phyloP scores from a whole-genome alignment of 2,113 vertebrate genomes.

The Steatornis caripensis region DNA sequence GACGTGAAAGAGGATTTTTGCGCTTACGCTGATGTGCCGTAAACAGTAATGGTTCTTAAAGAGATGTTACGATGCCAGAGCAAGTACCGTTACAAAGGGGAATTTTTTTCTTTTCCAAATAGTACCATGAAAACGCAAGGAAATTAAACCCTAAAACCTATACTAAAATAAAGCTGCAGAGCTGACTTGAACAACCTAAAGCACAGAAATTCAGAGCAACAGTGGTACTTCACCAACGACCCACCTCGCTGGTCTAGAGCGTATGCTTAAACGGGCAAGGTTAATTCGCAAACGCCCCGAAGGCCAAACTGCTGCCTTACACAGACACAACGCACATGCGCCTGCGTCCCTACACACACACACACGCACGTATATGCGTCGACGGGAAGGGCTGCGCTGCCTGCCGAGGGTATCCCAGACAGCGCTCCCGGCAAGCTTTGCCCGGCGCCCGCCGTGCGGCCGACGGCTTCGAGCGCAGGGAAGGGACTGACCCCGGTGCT shows the following conservation, averaged over 20 bases:
- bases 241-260: not conserved
- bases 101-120: not conserved
- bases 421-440: no score
- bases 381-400: not conserved
- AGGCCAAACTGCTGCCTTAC: not conserved
- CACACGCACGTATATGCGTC: no score
- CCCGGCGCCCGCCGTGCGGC: no score
- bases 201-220: not conserved
- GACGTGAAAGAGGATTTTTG: not conserved
- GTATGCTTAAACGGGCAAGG: not conserved
- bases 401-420: no score
- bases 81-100: not conserved
- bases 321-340: fast-evolving
- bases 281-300: not conserved
- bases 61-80: not conserved
- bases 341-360: fast-evolving
- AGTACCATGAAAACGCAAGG: not conserved
- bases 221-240: not conserved
- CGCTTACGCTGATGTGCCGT: not conserved
- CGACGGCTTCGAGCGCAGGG: no score
- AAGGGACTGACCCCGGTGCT: fast-evolving
- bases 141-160: not conserved
- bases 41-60: not conserved
- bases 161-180: not conserved
- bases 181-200: not conserved